Evolutionary conservation across 2,888 invertebrate species (phyloP).

Genomic region (Rhamnusium bicolor): DNA sequence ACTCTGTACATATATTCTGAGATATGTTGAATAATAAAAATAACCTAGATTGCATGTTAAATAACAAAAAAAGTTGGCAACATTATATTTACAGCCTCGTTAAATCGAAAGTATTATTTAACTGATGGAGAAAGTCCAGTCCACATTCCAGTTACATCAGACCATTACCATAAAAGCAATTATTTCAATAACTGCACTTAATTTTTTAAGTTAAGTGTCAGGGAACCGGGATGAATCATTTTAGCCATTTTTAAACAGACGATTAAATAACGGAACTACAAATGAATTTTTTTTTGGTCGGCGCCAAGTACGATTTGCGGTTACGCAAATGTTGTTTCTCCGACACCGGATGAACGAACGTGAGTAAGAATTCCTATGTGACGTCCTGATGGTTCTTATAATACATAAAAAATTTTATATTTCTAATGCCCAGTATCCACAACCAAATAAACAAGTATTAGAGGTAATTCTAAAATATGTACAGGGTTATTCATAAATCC

Average conservation of each 20-base stretch:
- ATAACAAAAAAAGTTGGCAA: background rate
- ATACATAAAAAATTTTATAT: background rate
- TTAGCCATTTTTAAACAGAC: background rate
- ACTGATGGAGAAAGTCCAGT: slow-evolving; percentile 13
- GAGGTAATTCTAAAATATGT: no score
- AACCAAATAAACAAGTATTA: background rate
- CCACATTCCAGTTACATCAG: slow-evolving; percentile 10
- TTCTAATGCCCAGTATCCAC: background rate
- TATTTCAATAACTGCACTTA: background rate
- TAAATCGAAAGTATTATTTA: slow-evolving; percentile 32
- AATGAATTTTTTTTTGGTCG: background rate
- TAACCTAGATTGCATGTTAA: background rate
- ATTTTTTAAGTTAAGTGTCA: background rate
- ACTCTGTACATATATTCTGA: background rate
- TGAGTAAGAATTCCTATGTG: background rate
- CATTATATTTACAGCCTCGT: slow-evolving; percentile 11
- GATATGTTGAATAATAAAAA: background rate
- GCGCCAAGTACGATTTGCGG: background rate
- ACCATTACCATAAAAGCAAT: background rate
- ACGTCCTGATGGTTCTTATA: slow-evolving; percentile 4
- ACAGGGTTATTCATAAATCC: no score
- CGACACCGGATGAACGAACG: slow-evolving; percentile 3
- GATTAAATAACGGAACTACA: background rate
- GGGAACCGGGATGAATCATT: background rate
- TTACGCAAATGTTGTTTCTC: background rate